phyloP scores from a whole-genome alignment of 37 sponge, comb jelly and placozoan genomes.

The Crambe crambe region DNA sequence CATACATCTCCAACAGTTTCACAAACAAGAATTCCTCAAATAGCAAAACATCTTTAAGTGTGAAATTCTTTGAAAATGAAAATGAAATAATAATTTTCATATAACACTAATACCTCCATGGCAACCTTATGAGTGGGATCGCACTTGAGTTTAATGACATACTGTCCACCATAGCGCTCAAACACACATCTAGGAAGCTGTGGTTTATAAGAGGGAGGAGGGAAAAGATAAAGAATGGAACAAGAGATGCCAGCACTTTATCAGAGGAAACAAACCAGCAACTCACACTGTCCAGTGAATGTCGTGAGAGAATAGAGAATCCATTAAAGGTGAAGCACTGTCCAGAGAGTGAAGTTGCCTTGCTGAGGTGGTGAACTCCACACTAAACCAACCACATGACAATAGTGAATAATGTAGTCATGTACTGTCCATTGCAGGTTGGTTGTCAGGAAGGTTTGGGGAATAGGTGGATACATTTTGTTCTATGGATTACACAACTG shows the following conservation, averaged over 20 bases:
- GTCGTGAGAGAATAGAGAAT: constrained; percentile 6
- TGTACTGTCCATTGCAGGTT: too few species aligned
- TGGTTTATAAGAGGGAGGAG: too few species aligned
- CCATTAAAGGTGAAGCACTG: constrained; percentile 1
- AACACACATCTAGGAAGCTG: constrained; percentile 8
- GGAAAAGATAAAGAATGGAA: neutral
- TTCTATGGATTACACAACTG: too few species aligned
- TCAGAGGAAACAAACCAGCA: neutral
- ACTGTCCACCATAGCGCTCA: constrained; percentile 4
- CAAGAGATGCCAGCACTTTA: neutral
- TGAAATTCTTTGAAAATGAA: too few species aligned
- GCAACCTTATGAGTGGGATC: constrained; percentile 1
- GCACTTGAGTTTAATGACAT: neutral
- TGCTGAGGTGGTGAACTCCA: neutral
- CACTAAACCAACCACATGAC: neutral
- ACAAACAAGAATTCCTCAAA: constrained; percentile 69
- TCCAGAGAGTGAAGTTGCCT: neutral
- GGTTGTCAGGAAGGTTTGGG: too few species aligned
- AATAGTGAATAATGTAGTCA: neutral
- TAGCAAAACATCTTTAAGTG: constrained; percentile 24
- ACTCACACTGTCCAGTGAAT: constrained; percentile 7
- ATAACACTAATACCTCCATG: neutral
- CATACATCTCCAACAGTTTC: constrained; percentile 61
- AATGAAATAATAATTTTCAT: too few species aligned
- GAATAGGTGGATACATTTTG: too few species aligned